Percentiles rank a stretch among this genome's conserved stretches.
Conservation (phyloP, 1,140 invertebrate species). For the Zelostemma sp. region DNA sequence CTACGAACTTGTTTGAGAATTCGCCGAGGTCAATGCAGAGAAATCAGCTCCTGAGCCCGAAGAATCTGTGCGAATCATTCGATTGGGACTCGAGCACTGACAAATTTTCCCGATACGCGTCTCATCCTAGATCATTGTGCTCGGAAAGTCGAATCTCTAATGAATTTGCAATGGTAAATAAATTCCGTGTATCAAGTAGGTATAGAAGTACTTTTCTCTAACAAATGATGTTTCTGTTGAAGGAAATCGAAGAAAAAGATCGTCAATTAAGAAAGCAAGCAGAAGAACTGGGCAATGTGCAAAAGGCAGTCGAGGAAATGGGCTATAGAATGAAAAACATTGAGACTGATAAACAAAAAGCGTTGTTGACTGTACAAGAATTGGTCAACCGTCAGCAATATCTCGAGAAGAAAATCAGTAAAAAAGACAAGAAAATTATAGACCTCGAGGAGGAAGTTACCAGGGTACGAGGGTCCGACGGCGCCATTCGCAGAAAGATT, state of each 20-base stretch:
- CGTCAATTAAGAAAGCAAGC: constrained; percentile 51
- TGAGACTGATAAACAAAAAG: constrained; percentile 57
- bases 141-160: constrained; percentile 13
- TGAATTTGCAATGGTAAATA: constrained; percentile 18
- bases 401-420: constrained; percentile 50
- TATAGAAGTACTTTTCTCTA: too few relatives aligned
- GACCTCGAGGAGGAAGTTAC: constrained; percentile 58
- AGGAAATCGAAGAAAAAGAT: constrained; percentile 62
- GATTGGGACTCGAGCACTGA: constrained; percentile 50
- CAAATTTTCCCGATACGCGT: constrained; percentile 9
- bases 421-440: constrained; percentile 57
- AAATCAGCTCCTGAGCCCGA: constrained; percentile 36
- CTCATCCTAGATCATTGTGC: constrained; percentile 1
- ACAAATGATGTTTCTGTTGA: too few relatives aligned
- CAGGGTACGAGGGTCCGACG: constrained; percentile 41
- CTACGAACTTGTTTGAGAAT: constrained; percentile 42
- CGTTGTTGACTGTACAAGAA: constrained; percentile 62
- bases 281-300: constrained; percentile 52
- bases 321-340: constrained; percentile 58
- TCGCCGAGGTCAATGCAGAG: constrained; percentile 45
- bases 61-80: constrained; percentile 38
- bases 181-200: neutral
- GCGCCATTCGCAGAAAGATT: constrained; percentile 40
- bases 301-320: constrained; percentile 46
- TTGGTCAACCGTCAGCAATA: constrained; percentile 60